These are phyloP conservation scores for Diarsia brunnea DNA, from an alignment of 2,888 invertebrate species.

Conservation along the genomic window DNA sequence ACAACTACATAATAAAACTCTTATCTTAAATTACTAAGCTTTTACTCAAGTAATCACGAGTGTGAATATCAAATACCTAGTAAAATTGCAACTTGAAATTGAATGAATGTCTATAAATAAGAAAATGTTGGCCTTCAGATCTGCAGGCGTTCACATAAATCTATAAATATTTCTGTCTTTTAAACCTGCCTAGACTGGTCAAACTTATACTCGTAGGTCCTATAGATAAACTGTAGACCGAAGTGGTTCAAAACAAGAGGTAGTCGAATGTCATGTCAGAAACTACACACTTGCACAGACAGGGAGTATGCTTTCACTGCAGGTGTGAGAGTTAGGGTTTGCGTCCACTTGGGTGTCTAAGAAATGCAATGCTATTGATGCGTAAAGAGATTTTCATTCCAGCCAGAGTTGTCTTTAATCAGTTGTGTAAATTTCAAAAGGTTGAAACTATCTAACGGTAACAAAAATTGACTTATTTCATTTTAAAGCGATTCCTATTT, in stretches of 20 bases:
- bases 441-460: neutral
- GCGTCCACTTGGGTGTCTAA: neutral
- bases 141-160: neutral
- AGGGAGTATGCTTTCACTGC: constrained; percentile 25
- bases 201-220: constrained; percentile 19
- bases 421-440: too few relatives aligned
- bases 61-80: too few relatives aligned
- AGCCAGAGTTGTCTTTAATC: neutral
- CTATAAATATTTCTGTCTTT: constrained; percentile 15
- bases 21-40: too few relatives aligned
- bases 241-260: constrained; percentile 43
- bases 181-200: neutral
- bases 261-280: constrained; percentile 45
- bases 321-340: constrained; percentile 30
- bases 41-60: too few relatives aligned
- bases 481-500: too few relatives aligned
- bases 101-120: too few relatives aligned
- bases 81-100: too few relatives aligned
- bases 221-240: constrained; percentile 29
- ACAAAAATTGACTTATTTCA: too few relatives aligned
- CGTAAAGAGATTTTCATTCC: neutral
- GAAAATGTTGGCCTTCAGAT: neutral
- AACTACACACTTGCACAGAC: constrained; percentile 42
- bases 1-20: too few relatives aligned
- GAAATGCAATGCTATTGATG: constrained; percentile 6